Evolutionary conservation across 2,888 invertebrate genomes (phyloP).

Genomic region (Strigamia maritima): DNA sequence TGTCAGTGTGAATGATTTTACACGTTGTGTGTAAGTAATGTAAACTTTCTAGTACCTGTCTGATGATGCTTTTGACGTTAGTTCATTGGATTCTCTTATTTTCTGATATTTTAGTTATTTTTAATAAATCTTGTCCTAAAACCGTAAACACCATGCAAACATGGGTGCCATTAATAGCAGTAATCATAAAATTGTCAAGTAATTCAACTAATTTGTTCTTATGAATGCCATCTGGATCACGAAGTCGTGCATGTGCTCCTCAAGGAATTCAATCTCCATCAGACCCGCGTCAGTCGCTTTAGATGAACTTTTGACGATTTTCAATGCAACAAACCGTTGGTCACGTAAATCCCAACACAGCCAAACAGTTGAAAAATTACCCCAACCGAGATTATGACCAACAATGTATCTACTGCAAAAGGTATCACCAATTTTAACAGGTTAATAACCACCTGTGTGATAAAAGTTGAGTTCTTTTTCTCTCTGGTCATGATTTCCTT

Average conservation of each 20-base stretch:
- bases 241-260: slow-evolving; percentile 82
- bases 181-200: slow-evolving; percentile 96
- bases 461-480: no score
- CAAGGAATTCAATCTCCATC: slow-evolving; percentile 97
- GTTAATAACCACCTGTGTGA: background rate
- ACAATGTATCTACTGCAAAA: background rate
- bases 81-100: slow-evolving; percentile 94
- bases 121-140: slow-evolving; percentile 93
- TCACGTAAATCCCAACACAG: background rate
- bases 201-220: slow-evolving; percentile 96
- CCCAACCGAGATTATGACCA: background rate
- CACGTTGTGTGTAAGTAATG: no score
- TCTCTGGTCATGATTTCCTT: no score
- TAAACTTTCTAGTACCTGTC: no score
- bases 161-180: slow-evolving; percentile 96
- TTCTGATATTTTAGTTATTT: slow-evolving; percentile 95
- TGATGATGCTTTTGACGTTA: slow-evolving; percentile 93
- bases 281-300: slow-evolving; percentile 74
- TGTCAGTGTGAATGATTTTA: no score
- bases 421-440: background rate
- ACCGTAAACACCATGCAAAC: slow-evolving; percentile 99
- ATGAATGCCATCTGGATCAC: slow-evolving; percentile 85
- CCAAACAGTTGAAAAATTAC: background rate
- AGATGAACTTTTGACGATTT: no score
- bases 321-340: no score